Conservation (phyloP, 2,113 vertebrate species). For the Atrichornis clamosus region DNA sequence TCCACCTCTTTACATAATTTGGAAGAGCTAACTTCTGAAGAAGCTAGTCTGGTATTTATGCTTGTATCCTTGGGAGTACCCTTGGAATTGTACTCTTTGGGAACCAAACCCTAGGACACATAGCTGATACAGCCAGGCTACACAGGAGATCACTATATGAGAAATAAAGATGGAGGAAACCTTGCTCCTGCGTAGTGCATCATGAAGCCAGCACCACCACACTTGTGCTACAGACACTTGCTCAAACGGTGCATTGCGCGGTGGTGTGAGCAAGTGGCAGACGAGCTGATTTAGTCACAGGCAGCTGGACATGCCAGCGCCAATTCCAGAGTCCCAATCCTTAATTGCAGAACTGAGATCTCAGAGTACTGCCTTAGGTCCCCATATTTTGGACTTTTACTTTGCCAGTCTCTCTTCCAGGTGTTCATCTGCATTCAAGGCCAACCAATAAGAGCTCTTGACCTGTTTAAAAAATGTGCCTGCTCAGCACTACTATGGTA, state of each 20-base stretch:
- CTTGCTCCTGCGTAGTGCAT: neutral
- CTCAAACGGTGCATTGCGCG: neutral
- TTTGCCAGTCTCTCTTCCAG: neutral
- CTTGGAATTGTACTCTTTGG: neutral
- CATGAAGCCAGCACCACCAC: neutral
- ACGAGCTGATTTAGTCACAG: neutral
- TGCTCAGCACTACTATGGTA: neutral
- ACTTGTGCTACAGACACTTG: neutral
- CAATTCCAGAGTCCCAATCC: neutral
- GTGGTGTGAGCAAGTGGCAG: neutral
- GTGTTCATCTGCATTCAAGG: neutral
- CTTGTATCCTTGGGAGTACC: neutral
- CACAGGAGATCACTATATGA: neutral
- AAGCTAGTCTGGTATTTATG: neutral
- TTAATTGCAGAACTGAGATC: neutral
- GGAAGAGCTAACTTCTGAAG: neutral
- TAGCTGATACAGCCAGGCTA: neutral
- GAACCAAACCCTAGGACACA: neutral
- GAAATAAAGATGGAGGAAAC: neutral
- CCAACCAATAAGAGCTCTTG: neutral
- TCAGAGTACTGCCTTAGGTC: neutral
- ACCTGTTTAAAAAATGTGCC: neutral
- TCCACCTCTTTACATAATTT: neutral
- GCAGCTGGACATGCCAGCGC: neutral
- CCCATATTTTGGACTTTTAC: neutral